Base-by-base conservation (phyloP, 2,888 invertebrate species). In the Trimorus sp. region DNA sequence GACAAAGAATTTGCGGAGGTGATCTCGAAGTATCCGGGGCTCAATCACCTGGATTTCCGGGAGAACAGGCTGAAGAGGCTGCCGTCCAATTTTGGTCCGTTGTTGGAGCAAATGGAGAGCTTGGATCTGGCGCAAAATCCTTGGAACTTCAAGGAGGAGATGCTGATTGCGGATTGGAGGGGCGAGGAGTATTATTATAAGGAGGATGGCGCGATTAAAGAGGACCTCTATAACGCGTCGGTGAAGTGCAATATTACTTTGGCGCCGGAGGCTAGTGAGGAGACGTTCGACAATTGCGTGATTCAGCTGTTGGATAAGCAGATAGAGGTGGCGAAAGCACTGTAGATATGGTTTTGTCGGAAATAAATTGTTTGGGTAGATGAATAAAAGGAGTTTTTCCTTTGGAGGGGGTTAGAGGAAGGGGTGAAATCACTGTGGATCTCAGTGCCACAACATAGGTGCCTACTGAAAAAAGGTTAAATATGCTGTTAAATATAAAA, bases 1-100 rank as follows among this genome's bases (percentile, higher is more conserved):
- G 78, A 79, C 12, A 60, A 68, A 5, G 14, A 79, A 1, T 79
- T 79, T 54, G 68, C 56, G 1, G 56, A 79, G 37, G 73, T 79
- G 3, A 2, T 73, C 2, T 60, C 73, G 0, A 60, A 60, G 26
- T n/a, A 60, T 1, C 12, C 14, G 4, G 7, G 40, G 2, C 42
- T 78, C 9, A 7, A 37, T 0, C 8, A n/a, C 12, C 26, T 78
- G 0, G 63, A 78, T 42, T 14, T 78, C 0, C 16, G 26, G 36
- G n/a, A n/a, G 0, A 78, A 78, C 26, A 49, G n/a, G 16, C 15
- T 75, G 51, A 75, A 69, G 48, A 51, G 9, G 8, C 51, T 77
- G 7, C 77, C 77, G 1, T 0, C 51, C 2, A 77, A 77, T 51
- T 77, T 77, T 15, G 40, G 12, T 1, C 7, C 49, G 3, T 14